These are phyloP conservation scores for Calcarius lapponicus DNA, from an alignment of 2,797 vertebrate species.

Conservation along the genomic window DNA sequence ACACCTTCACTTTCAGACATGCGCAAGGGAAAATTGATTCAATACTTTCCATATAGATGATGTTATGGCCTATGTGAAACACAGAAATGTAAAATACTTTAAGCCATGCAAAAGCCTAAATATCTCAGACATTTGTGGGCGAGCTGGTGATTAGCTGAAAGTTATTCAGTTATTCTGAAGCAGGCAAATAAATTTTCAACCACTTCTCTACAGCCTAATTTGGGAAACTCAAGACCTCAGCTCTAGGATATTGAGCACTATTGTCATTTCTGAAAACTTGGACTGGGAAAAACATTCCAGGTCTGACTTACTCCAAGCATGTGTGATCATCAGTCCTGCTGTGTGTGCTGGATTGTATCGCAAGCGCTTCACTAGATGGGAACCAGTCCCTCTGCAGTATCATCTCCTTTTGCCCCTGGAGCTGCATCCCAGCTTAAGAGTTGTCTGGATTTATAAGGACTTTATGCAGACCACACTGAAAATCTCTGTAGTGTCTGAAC, in stretches of 20 bases:
- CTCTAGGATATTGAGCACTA: not conserved
- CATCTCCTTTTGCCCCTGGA: not conserved
- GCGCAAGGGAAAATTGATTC: not conserved
- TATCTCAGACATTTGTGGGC: not conserved
- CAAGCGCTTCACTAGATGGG: not conserved
- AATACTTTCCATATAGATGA: not conserved
- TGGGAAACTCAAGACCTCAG: not conserved
- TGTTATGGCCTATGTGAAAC: not conserved
- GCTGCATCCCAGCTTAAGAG: not conserved
- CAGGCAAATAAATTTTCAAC: not conserved
- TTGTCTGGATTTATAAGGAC: not conserved
- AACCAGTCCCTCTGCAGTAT: not conserved
- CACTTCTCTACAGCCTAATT: not conserved
- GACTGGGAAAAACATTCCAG: not conserved
- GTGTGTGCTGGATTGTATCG: not conserved
- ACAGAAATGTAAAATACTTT: not conserved
- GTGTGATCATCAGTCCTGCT: not conserved
- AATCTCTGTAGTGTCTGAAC: not conserved
- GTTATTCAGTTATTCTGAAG: not conserved
- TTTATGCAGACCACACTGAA: not conserved
- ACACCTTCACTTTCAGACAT: not conserved
- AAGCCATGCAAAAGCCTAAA: not conserved
- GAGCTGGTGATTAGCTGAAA: not conserved
- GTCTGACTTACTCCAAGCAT: not conserved
- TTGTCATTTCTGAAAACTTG: not conserved